Evolutionary conservation across 2,113 vertebrate species (phyloP), one percentile per base, ranked within the genome.

Genomic region (Pavo muticus): DNA sequence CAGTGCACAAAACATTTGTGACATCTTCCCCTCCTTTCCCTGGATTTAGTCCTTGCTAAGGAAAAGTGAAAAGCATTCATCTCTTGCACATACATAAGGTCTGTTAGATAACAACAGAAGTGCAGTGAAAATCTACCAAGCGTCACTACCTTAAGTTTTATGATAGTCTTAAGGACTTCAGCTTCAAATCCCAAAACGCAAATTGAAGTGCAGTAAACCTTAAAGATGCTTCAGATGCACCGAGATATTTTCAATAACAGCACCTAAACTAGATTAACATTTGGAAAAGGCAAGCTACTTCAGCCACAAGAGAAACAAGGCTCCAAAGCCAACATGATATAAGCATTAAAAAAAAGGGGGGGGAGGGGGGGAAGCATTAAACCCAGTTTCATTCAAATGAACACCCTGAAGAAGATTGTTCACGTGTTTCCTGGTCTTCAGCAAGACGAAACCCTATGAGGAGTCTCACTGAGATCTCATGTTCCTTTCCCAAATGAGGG

Each of bases 361-460:
- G 9, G 35, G 32, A 11, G 17, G 11, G 15, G 24, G 4, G 56
- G 19, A 20, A n/a, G 19, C 19, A 18, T n/a, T 64, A 40, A 40
- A 15, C 6, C 9, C 4, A 5, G 25, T 63, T 86, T 42, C 50
- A 68, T 20, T 56, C 2, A 64, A 80, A 78, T 14, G 11, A 25
- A 82, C 60, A 82, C 32, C 29, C 81, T 65, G 47, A 82, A 74
- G 93, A 89, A 94, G 11, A 17, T 29, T 82, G 25, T 23, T 80
- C 29, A 72, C 48, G 0, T 45, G 61, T 45, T 80, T 84, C 40
- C 68, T 6, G 13, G 6, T 47, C n/a, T 61, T 45, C 8, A 47
- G 0, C 1, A 88, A 85, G 65, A 56, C 40, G 76, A 52, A 84
- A n/a, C 25, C 0, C 6, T 39, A 35, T 6, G 59, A 90, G 11